phyloP scores from a whole-genome alignment of 2,888 invertebrate species.

The Cyaniris semiargus region DNA sequence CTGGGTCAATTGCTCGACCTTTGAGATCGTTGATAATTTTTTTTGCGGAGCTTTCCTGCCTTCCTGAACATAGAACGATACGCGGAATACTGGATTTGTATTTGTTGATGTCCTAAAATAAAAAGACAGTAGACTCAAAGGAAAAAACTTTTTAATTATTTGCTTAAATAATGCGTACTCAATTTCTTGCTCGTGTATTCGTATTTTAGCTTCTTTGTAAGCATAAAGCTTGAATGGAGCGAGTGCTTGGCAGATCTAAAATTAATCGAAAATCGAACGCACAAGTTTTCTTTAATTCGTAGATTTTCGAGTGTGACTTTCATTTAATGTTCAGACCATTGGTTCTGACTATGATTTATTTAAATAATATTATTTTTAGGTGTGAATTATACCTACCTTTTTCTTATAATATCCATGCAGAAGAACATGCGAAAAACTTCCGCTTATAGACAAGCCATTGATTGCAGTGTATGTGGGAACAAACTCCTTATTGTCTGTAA shows the following conservation, averaged over 20 bases:
- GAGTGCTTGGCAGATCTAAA: background rate
- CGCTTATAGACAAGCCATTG: slow-evolving; percentile 57
- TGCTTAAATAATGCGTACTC: background rate
- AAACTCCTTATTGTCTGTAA: slow-evolving; percentile 79
- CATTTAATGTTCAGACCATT: background rate
- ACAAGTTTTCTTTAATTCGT: background rate
- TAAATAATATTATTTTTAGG: background rate
- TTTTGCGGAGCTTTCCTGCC: slow-evolving; percentile 71
- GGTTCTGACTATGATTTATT: background rate
- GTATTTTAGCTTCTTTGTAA: too few species aligned
- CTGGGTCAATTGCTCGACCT: slow-evolving; percentile 62
- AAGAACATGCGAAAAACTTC: slow-evolving; percentile 56
- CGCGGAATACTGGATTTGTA: slow-evolving; percentile 62
- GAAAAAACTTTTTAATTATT: background rate
- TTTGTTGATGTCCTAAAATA: slow-evolving; percentile 49
- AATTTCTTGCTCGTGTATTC: too few species aligned
- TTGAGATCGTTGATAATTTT: slow-evolving; percentile 58
- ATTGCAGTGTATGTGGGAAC: slow-evolving; percentile 67
- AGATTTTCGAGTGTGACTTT: background rate
- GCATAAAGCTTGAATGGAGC: background rate
- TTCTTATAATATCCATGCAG: slow-evolving; percentile 55
- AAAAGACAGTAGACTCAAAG: too few species aligned
- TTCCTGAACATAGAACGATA: slow-evolving; percentile 77
- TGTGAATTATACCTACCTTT: slow-evolving; percentile 48
- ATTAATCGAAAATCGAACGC: background rate